A percentile compares a stretch with the other conserved stretches of the same genome.
Evolutionary conservation across 2,888 invertebrate genomes (phyloP).

Genomic region (Chymomyza caudatula): DNA sequence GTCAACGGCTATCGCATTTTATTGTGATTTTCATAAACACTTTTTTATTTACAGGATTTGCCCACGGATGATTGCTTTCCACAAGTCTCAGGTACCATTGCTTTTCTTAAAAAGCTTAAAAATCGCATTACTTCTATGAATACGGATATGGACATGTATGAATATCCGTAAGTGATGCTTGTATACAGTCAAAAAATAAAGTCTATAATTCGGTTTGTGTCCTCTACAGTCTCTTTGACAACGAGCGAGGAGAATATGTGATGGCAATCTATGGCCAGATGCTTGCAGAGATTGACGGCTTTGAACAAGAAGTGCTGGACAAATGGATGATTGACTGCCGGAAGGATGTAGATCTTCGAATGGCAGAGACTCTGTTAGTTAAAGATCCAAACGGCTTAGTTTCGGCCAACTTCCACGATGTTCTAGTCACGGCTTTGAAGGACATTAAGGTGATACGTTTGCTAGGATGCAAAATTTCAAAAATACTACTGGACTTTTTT

Average conservation of each 20-base stretch:
- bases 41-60: constrained; percentile 74
- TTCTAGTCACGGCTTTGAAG: constrained; percentile 86
- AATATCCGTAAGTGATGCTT: constrained; percentile 81
- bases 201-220: background rate
- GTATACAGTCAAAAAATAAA: background rate
- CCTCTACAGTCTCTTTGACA: constrained; percentile 79
- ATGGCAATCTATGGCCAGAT: constrained; percentile 81
- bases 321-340: constrained; percentile 86
- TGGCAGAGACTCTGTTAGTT: constrained; percentile 81
- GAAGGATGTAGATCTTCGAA: constrained; percentile 81
- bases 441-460: constrained; percentile 89
- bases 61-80: constrained; percentile 85
- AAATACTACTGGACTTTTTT: constrained; percentile 83
- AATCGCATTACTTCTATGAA: constrained; percentile 81
- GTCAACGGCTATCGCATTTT: too few relatives aligned
- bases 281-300: constrained; percentile 81
- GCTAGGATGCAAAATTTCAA: constrained; percentile 82
- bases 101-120: constrained; percentile 85
- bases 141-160: constrained; percentile 82
- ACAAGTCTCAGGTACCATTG: constrained; percentile 85
- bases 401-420: constrained; percentile 82
- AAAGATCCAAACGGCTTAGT: constrained; percentile 79
- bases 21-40: background rate
- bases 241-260: constrained; percentile 78
- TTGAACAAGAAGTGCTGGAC: constrained; percentile 82